phyloP scores from a whole-genome alignment of 1,140 invertebrate species.

The Papilio aristodemus region DNA sequence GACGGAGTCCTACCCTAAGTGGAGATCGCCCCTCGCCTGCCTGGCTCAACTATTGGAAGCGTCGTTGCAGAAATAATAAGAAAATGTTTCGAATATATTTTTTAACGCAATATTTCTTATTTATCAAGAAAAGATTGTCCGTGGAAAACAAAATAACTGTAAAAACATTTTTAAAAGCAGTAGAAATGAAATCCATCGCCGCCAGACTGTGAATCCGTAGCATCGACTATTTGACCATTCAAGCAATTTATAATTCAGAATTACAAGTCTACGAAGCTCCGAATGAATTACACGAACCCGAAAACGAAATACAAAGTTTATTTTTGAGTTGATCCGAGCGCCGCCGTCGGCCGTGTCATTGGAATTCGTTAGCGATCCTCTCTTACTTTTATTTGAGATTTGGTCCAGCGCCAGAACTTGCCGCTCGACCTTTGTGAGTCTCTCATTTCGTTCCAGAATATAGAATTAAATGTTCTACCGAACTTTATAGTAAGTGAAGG shows the following conservation, averaged over 20 bases:
- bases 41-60: too few relatives aligned
- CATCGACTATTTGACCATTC: slow-evolving; percentile 4
- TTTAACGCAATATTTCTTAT: too few relatives aligned
- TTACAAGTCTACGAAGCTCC: slow-evolving; percentile 12
- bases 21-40: too few relatives aligned
- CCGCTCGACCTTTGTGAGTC: neutral
- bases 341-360: neutral
- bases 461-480: slow-evolving; percentile 9
- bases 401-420: slow-evolving; percentile 18
- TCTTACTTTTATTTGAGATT: slow-evolving; percentile 29
- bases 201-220: slow-evolving; percentile 4
- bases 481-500: neutral
- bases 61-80: too few relatives aligned
- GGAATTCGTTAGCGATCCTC: slow-evolving; percentile 22
- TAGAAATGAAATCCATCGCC: neutral
- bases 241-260: slow-evolving; percentile 20
- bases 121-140: neutral
- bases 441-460: slow-evolving; percentile 4
- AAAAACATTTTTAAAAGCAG: neutral
- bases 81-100: too few relatives aligned
- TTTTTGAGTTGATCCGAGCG: slow-evolving; percentile 22
- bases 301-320: slow-evolving; percentile 22
- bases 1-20: too few relatives aligned
- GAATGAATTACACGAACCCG: slow-evolving; percentile 4
- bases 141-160: neutral